Evolutionary conservation across 1,140 invertebrate genomes (phyloP).

Genomic region (Spodoptera litura): DNA sequence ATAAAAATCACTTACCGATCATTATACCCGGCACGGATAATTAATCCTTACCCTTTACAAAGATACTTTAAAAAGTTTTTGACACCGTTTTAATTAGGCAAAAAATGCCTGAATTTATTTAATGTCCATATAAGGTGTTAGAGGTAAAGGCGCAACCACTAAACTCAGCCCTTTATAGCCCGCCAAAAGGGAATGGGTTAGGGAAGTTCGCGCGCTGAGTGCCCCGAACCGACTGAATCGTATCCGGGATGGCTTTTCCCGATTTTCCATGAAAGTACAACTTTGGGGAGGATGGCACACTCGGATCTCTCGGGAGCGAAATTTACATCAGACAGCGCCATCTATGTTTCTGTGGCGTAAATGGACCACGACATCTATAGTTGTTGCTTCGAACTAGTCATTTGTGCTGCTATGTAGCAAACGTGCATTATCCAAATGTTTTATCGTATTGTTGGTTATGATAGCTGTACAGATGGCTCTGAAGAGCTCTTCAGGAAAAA

Average conservation of each 20-base stretch:
- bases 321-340: constrained; percentile 1
- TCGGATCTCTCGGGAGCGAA: constrained; percentile 20
- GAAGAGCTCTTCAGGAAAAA: too few species aligned
- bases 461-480: too few species aligned
- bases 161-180: constrained; percentile 38
- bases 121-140: constrained; percentile 25
- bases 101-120: constrained; percentile 12
- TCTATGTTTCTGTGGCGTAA: constrained; percentile 1
- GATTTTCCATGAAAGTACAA: constrained; percentile 57
- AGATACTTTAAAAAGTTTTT: constrained; percentile 72
- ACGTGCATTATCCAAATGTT: background rate
- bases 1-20: constrained; percentile 76
- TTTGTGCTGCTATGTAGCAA: background rate
- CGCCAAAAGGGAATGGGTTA: constrained; percentile 28
- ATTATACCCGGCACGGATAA: constrained; percentile 72
- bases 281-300: constrained; percentile 41
- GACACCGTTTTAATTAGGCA: constrained; percentile 35
- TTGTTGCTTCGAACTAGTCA: background rate
- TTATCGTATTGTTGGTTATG: too few species aligned
- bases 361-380: background rate
- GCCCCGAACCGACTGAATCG: constrained; percentile 79
- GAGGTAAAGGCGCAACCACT: constrained; percentile 23
- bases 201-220: constrained; percentile 67
- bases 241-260: constrained; percentile 75
- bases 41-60: constrained; percentile 65